These are phyloP conservation scores for Ginglymostoma cirratum DNA, from an alignment of 2,113 vertebrate genomes.

Conservation along the genomic window DNA sequence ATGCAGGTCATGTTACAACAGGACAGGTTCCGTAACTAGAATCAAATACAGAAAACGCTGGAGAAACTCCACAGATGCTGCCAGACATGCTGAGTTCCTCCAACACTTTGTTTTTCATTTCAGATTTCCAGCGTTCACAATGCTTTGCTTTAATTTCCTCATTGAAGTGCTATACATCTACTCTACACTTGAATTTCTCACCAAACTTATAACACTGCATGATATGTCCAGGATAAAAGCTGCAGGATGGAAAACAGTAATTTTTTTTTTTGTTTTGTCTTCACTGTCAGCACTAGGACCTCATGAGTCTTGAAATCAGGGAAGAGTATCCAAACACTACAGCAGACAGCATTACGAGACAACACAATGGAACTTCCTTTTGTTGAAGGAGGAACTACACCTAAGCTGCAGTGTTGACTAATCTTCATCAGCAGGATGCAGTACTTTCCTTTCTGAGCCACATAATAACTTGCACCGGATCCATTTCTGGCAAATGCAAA, in stretches of 20 bases:
- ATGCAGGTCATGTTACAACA: background rate
- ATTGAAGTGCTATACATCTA: background rate
- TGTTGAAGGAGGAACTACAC: background rate
- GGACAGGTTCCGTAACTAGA: background rate
- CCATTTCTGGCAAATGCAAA: background rate
- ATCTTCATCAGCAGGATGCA: slow-evolving; percentile 29
- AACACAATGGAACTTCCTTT: slow-evolving; percentile 26
- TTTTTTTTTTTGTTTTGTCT: background rate
- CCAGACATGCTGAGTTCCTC: too few relatives aligned
- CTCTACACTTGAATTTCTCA: background rate
- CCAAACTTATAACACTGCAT: background rate
- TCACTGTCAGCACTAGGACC: background rate
- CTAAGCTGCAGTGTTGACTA: slow-evolving; percentile 7
- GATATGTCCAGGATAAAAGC: background rate
- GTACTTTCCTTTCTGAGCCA: slow-evolving; percentile 15
- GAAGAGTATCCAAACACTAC: background rate
- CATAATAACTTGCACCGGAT: background rate
- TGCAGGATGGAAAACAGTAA: slow-evolving; percentile 4
- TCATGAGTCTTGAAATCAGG: background rate
- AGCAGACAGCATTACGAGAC: background rate
- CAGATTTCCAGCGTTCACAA: too few relatives aligned
- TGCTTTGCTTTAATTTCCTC: too few relatives aligned
- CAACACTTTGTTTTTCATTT: too few relatives aligned
- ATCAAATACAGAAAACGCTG: too few relatives aligned
- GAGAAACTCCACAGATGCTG: too few relatives aligned